Base-by-base conservation (phyloP, 2,888 invertebrate species). In the Gari tellinella region DNA sequence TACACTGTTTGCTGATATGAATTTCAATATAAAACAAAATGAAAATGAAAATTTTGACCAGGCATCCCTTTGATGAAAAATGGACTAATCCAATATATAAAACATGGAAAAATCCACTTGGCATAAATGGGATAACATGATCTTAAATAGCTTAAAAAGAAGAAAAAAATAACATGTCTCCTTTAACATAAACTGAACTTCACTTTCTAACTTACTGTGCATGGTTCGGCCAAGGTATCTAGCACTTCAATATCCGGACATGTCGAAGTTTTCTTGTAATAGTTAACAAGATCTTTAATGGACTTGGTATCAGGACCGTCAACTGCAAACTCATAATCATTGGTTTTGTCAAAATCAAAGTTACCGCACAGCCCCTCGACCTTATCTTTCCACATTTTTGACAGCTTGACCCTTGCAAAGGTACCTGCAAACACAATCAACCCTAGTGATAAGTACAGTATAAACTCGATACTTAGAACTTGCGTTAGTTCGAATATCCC, bases 261-360 rank as follows among this genome's bases (percentile, higher is more conserved):
- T 0, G 25, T 26, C 4, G 2, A 12, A 8, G 8, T 8, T 19
- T 46, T 51, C 17, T 43, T 38, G 52, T 43, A 67, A 19, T 48
- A 48, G 46, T 74, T 62, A n/a, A 68, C 38, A 19, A 57, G 69
- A n/a, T 62, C 68, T 10, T 31, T 37, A 2, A 62, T 19, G 25
- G 49, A 10, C 8, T 38, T 56, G 2, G 43, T 23, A 17, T 43
- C 40, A 17, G 72, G 62, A 8, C 21, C 41, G 37, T 96, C 96
- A 4, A 96, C 95, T 91, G 95, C 95, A 93, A 96, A 96, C 91
- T 97, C 97, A n/a, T n/a, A n/a, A 87, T 97, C 96, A 41, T 94
- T 93, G 76, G 94, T 94, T 88, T 97, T 95, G 56, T 94, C 94
- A n/a, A n/a, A n/a, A 38, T 82, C 72, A 57, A 48, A 77, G 53